Evolutionary conservation across 1,140 invertebrate species (phyloP), one percentile per base, ranked within the genome.

Genomic region (Ceratina australensis): DNA sequence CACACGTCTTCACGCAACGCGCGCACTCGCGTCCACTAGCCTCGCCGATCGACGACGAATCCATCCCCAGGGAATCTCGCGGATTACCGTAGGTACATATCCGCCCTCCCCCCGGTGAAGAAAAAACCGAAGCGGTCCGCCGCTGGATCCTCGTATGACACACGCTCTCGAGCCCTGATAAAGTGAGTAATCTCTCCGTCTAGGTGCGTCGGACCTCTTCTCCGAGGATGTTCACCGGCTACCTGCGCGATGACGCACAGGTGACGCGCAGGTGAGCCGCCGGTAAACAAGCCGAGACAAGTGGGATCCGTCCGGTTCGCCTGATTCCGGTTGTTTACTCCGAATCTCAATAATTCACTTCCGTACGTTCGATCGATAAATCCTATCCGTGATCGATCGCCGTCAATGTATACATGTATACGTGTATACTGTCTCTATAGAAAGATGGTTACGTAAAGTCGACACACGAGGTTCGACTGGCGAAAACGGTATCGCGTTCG

Each of bases 101-200:
- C 64, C 12, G 5, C 42, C n/a, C n/a, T n/a, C n/a, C n/a, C n/a
- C n/a, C n/a, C n/a, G n/a, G n/a, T 2, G 12, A 13, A 54, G 52
- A 2, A 52, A 52, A 54, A 18, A 0, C 2, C 3, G 15, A 49
- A 49, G 52, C 33, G 33, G 5, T 42, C 33, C 33, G 5, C 33
- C 33, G 10, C 33, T 10, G 33, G 33, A 42, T 42, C 33, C 33
- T n/a, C 52, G 52, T 54, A 54, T 54, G 52, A 82, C 80, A 26
- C 24, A 81, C 84, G 83, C 77, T 85, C 88, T 82, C 82, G 81
- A 84, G 78, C 80, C 75, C 81, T 56, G 80, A 87, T 76, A 84
- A 42, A 88, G 89, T 90, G 81, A 90, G 89, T 89, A 90, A 42
- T 8, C 10, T 16, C 3, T 13, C 3, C 3, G 13, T 52, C 13